phyloP scores from a whole-genome alignment of 2,113 vertebrate genomes.

The Antechinus stuartii region DNA sequence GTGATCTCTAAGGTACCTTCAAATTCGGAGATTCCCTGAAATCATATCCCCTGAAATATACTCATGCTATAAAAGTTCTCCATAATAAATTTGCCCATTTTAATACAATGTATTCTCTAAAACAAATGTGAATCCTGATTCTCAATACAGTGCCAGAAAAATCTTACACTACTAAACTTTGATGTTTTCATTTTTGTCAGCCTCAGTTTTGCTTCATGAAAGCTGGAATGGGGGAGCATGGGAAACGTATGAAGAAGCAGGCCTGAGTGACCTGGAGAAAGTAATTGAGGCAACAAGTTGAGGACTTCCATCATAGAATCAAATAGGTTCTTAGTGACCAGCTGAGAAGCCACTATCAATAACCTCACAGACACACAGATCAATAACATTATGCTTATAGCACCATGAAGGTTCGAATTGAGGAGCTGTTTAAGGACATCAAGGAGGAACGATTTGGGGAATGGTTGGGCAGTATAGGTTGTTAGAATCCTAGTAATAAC shows the following conservation, averaged over 20 bases:
- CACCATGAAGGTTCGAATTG: not conserved
- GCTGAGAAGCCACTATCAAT: not conserved
- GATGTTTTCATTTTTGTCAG: not conserved
- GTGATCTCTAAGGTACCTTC: not conserved
- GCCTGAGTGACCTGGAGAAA: no score
- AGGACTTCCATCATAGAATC: no score
- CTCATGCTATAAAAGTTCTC: not conserved
- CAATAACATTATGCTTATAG: not conserved
- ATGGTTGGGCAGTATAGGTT: not conserved
- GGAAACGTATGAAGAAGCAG: not conserved
- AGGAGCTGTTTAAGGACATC: not conserved
- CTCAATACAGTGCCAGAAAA: not conserved
- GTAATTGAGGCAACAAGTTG: not conserved
- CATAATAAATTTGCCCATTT: not conserved
- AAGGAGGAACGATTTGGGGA: not conserved
- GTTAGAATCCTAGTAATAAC: no score
- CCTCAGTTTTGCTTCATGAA: not conserved
- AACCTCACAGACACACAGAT: not conserved
- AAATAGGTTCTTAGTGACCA: no score
- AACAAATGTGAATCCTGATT: not conserved
- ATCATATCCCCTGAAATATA: not conserved
- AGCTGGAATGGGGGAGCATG: not conserved
- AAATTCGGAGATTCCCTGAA: not conserved
- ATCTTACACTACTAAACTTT: not conserved
- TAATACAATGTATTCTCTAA: not conserved